Percentiles rank a stretch among this genome's conserved stretches.
Conservation (phyloP, 2,797 vertebrate genomes). For the Hapalemur alaotrensis region DNA sequence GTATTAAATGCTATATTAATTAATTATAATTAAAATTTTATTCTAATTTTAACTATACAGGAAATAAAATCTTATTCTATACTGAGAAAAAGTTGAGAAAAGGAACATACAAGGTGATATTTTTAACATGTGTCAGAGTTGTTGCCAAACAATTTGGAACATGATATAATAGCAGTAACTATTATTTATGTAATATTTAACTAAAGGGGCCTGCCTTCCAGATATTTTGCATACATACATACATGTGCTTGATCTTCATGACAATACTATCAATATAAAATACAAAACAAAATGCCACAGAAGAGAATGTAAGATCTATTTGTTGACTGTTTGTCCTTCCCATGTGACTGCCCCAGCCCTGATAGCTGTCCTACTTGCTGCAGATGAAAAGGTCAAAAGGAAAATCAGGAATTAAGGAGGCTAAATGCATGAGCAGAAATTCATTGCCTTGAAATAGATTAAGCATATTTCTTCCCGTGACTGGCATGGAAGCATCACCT, state of each 20-base stretch:
- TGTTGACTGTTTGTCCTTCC: not conserved
- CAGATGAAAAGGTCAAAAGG: not conserved
- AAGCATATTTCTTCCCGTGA: not conserved
- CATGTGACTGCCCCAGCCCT: not conserved
- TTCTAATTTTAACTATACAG: not conserved
- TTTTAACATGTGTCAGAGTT: not conserved
- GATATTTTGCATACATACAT: fast-evolving
- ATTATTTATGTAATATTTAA: not conserved
- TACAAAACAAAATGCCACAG: not conserved
- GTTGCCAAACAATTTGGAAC: not conserved
- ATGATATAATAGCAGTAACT: not conserved
- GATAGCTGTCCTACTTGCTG: not conserved
- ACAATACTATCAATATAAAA: not conserved
- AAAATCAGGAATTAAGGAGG: not conserved
- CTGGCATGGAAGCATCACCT: fast-evolving
- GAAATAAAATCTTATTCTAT: not conserved
- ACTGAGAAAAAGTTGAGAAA: not conserved
- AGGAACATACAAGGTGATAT: not conserved
- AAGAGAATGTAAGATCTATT: not conserved
- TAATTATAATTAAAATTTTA: not conserved
- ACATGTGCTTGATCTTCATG: not conserved
- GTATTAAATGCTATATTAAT: not conserved
- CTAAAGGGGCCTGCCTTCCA: not conserved
- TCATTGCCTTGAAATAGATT: not conserved
- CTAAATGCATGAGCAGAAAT: not conserved